Evolutionary conservation across 2,797 vertebrate species (phyloP).

Genomic region (Eupleurogrammus muticus): DNA sequence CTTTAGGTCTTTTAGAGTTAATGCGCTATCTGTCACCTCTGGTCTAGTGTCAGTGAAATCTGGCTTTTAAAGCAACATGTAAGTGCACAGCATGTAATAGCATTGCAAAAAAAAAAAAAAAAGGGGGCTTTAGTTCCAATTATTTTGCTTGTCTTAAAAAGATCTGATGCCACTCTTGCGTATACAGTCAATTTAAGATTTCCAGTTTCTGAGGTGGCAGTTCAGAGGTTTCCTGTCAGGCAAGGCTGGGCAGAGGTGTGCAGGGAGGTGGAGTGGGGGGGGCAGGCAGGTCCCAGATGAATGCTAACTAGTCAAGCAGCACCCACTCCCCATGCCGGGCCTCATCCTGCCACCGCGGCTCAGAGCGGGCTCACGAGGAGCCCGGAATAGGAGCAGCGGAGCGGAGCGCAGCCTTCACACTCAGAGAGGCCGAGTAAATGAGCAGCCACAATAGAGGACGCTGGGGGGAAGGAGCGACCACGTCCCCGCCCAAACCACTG

Average conservation of each 20-base stretch:
- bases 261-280: no score
- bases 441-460: conserved; percentile 65
- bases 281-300: conserved; percentile 55
- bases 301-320: conserved; percentile 66
- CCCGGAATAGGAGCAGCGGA: conserved; percentile 56
- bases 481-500: conserved; percentile 44
- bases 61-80: conserved; percentile 18
- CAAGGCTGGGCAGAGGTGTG: conserved; percentile 46
- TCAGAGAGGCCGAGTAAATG: conserved; percentile 64
- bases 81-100: conserved; percentile 21
- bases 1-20: conserved; percentile 9
- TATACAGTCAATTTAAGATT: conserved; percentile 32
- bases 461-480: conserved; percentile 53
- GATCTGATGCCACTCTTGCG: conserved; percentile 39
- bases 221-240: conserved; percentile 38
- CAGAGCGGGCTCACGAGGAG: conserved; percentile 41
- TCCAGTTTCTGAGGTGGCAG: conserved; percentile 32
- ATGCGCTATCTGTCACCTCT: conserved; percentile 34
- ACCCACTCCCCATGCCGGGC: conserved; percentile 22
- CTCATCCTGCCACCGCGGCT: conserved; percentile 46
- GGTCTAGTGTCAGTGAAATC: conserved; percentile 28
- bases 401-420: conserved; percentile 71
- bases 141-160: conserved; percentile 45
- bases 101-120: conserved; percentile 4
- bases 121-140: conserved; percentile 30